Evolutionary conservation across 2,797 vertebrate species (phyloP).

Genomic region (Pseudomugil gertrudae): DNA sequence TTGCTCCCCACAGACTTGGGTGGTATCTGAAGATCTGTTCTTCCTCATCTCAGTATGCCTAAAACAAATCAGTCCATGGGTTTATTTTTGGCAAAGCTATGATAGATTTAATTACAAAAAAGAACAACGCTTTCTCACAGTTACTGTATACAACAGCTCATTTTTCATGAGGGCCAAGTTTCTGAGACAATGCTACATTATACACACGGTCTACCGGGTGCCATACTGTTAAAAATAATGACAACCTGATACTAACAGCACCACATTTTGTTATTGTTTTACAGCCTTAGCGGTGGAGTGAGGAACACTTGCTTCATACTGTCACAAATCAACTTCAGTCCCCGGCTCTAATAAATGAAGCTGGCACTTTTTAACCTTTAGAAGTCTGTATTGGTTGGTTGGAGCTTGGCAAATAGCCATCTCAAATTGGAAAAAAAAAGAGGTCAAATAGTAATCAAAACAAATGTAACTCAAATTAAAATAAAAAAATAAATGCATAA

Average conservation of each 20-base stretch:
- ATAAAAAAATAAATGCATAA: too few relatives aligned
- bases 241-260: background rate
- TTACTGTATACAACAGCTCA: slow-evolving; percentile 13
- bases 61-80: slow-evolving; percentile 64
- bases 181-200: slow-evolving; percentile 32
- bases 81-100: slow-evolving; percentile 69
- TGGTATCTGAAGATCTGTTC: slow-evolving; percentile 59
- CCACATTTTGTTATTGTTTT: background rate
- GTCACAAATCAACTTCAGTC: slow-evolving; percentile 10
- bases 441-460: background rate
- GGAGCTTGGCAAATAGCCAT: slow-evolving; percentile 25
- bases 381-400: slow-evolving; percentile 16
- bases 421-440: slow-evolving; percentile 7
- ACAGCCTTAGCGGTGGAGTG: background rate
- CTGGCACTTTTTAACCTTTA: slow-evolving; percentile 9
- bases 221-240: slow-evolving; percentile 23
- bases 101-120: slow-evolving; percentile 75
- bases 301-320: background rate
- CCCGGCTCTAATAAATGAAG: background rate
- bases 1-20: slow-evolving; percentile 67
- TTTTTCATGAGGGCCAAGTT: slow-evolving; percentile 49
- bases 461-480: background rate
- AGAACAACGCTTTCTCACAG: slow-evolving; percentile 52
- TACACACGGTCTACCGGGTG: slow-evolving; percentile 28
- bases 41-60: slow-evolving; percentile 41